Percentiles rank a stretch among this genome's conserved stretches.
Conservation (phyloP, 2,888 invertebrate genomes). For the Aphodius granarius region DNA sequence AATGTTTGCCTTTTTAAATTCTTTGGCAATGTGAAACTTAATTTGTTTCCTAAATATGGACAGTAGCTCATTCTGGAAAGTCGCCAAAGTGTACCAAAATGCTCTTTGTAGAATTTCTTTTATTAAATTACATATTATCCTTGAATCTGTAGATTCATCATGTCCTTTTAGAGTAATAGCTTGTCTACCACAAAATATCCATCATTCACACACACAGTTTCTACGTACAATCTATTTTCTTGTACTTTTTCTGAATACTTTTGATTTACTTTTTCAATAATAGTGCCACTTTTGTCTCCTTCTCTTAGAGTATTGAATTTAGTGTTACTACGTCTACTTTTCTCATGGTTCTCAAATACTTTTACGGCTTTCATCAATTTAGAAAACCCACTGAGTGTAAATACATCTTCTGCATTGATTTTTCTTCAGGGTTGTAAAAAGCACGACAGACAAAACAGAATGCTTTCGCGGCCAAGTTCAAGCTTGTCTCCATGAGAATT, state of each 20-base stretch:
- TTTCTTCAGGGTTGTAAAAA: slow-evolving; percentile 9
- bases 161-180: neutral
- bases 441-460: neutral
- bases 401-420: neutral
- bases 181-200: neutral
- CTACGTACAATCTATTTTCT: no score
- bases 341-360: neutral
- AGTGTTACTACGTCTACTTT: neutral
- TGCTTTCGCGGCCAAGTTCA: no score
- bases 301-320: neutral
- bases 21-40: slow-evolving; percentile 7
- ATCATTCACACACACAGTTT: no score
- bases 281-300: neutral
- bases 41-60: neutral
- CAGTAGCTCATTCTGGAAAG: neutral
- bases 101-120: no score
- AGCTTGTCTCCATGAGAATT: no score
- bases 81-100: neutral
- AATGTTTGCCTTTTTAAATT: slow-evolving; percentile 1
- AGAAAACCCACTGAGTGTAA: slow-evolving; percentile 2
- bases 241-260: no score
- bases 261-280: no score
- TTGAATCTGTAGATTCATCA: no score
- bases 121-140: no score
- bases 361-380: neutral